A percentile compares a stretch with the other conserved stretches of the same genome.
phyloP scores from a whole-genome alignment of 2,113 vertebrate genomes.

The Apus apus region DNA sequence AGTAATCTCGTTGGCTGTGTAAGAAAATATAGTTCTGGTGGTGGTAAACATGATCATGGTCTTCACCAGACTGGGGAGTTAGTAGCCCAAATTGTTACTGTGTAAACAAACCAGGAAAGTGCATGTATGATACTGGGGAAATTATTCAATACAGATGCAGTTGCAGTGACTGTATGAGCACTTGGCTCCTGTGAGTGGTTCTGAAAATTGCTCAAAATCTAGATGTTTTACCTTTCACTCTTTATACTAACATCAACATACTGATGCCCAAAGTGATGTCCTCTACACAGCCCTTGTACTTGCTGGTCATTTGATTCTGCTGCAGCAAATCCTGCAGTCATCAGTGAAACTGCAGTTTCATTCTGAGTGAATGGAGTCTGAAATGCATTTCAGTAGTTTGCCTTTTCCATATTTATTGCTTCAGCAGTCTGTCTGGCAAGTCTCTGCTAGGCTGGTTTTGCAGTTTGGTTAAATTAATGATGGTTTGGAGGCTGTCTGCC shows the following conservation, averaged over 20 bases:
- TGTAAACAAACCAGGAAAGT: background rate
- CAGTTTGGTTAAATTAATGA: background rate
- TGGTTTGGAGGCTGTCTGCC: background rate
- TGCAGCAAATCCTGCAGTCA: background rate
- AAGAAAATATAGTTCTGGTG: background rate
- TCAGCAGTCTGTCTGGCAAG: background rate
- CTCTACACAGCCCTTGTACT: background rate
- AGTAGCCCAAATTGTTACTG: background rate
- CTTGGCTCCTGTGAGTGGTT: background rate
- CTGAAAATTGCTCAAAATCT: background rate
- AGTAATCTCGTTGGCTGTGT: background rate
- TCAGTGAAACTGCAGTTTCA: background rate
- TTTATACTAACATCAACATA: background rate
- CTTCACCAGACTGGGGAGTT: background rate
- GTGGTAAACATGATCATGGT: background rate
- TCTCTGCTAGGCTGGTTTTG: background rate
- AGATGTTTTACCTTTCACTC: background rate
- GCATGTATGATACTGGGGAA: background rate
- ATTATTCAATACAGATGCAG: background rate
- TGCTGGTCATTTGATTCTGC: fast-evolving
- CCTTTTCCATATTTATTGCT: background rate
- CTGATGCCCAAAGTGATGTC: background rate
- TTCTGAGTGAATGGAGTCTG: background rate
- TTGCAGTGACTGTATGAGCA: background rate
- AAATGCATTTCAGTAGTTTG: background rate